phyloP scores from a whole-genome alignment of 2,888 invertebrate genomes.

The Eristalinus aeneus region DNA sequence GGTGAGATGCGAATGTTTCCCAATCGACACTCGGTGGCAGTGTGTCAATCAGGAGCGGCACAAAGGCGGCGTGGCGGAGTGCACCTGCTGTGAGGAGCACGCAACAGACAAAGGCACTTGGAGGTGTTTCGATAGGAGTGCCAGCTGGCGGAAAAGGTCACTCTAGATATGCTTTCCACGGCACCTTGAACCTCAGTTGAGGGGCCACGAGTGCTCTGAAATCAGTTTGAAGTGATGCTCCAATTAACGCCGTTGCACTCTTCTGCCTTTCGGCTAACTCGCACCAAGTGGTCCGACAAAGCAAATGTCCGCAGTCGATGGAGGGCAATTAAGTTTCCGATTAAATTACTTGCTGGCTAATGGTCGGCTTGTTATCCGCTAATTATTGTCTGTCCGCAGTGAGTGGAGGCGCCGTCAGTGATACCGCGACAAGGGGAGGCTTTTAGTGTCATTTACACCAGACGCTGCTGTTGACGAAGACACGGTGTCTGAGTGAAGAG shows the following conservation, averaged over 20 bases:
- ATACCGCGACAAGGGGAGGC: neutral
- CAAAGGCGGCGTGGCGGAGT: constrained; percentile 41
- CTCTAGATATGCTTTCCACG: neutral
- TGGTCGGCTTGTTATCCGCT: constrained; percentile 36
- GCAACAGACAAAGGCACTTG: neutral
- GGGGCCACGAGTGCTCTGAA: neutral
- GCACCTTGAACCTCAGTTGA: neutral
- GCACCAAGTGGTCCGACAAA: neutral
- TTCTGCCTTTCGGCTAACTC: neutral
- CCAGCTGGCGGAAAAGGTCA: neutral
- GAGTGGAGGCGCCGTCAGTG: neutral
- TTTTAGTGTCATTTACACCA: constrained; percentile 7
- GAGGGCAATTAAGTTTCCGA: constrained; percentile 37
- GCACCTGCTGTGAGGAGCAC: constrained; percentile 38
- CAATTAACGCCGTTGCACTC: neutral
- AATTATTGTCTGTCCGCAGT: constrained; percentile 11
- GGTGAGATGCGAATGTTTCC: constrained; percentile 62
- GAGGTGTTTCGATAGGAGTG: too few relatives aligned
- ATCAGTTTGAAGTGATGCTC: neutral
- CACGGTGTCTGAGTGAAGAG: neutral
- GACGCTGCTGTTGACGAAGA: neutral
- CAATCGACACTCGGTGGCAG: constrained; percentile 44
- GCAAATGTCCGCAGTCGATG: neutral
- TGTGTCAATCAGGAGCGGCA: constrained; percentile 58
- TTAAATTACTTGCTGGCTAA: constrained; percentile 35